Percentiles rank a stretch among this genome's conserved stretches.
phyloP scores from a whole-genome alignment of 2,797 vertebrate species.

The Vipera latastei region DNA sequence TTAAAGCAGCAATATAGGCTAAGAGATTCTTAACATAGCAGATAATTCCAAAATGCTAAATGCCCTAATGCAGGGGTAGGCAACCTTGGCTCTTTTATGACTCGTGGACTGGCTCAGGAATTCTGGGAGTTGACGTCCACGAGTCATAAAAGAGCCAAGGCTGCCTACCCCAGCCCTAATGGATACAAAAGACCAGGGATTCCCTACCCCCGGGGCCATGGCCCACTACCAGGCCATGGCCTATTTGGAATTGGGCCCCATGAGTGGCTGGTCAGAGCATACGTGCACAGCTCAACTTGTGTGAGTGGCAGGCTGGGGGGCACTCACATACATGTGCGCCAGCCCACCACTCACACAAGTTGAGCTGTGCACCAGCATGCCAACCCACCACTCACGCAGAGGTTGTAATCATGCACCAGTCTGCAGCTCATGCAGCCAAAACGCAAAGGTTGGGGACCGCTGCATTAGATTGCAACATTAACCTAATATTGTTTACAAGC shows the following conservation, averaged over 20 bases:
- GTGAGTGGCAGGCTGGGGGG: rapidly evolving
- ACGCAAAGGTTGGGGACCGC: background rate
- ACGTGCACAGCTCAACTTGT: background rate
- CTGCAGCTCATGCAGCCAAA: background rate
- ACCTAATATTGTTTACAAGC: background rate
- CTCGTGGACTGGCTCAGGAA: no score
- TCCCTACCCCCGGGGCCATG: background rate
- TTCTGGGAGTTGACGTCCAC: no score
- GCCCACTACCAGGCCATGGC: background rate
- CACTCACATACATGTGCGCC: rapidly evolving
- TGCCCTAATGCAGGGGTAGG: background rate
- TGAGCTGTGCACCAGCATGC: background rate
- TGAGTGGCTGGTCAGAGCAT: background rate
- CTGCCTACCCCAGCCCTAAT: no score
- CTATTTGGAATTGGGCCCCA: background rate
- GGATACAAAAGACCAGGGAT: background rate
- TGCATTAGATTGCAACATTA: background rate
- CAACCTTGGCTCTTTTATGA: no score
- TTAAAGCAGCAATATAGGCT: slow-evolving; percentile 17
- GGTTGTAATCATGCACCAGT: background rate
- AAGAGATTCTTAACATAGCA: slow-evolving; percentile 9
- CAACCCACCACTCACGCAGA: background rate
- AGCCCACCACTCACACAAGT: background rate
- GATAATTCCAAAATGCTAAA: background rate
- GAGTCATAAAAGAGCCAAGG: no score